Evolutionary conservation across 2,113 vertebrate species (phyloP), one percentile per base, ranked within the genome.

Genomic region (Thalassoma bifasciatum): DNA sequence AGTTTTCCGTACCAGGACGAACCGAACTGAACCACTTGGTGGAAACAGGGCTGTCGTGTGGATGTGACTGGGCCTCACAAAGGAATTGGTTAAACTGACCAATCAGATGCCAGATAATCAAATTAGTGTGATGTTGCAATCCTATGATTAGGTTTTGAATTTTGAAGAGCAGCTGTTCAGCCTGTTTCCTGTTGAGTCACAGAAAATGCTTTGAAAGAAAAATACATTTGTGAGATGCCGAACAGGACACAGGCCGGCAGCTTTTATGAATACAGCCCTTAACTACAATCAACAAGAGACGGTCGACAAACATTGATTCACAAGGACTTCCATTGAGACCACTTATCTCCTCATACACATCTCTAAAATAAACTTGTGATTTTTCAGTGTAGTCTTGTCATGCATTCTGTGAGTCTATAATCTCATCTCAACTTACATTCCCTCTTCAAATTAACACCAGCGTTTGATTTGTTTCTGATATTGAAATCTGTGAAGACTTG

Each of bases 221-320:
- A 53, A n/a, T 2, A 46, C 44, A 46, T 13, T 13, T 44, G 26
- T 37, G 23, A 52, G 26, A 14, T 5, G 12, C 8, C 2, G 26
- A 36, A 16, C 13, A 0, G 9, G n/a, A 30, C 21, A 21, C 21
- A 56, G 36, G 38, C 36, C 14, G 74, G 75, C 23, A 42, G 66
- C 53, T 37, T 75, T 79, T 60, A 70, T 83, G 81, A 83, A 73
- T 22, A 53, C 86, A 81, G 74, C 83, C 74, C 21, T 0, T 42
- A 0, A 9, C 47, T 53, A 40, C 30, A 30, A 30, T 30, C 30
- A n/a, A n/a, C n/a, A n/a, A n/a, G n/a, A n/a, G n/a, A n/a, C n/a
- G n/a, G n/a, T n/a, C n/a, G n/a, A n/a, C n/a, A n/a, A n/a, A n/a
- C n/a, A 47, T 42, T n/a, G 37, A 53, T 46, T 38, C 58, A 57